phyloP scores from a whole-genome alignment of 2,113 vertebrate species.

The Strix uralensis region DNA sequence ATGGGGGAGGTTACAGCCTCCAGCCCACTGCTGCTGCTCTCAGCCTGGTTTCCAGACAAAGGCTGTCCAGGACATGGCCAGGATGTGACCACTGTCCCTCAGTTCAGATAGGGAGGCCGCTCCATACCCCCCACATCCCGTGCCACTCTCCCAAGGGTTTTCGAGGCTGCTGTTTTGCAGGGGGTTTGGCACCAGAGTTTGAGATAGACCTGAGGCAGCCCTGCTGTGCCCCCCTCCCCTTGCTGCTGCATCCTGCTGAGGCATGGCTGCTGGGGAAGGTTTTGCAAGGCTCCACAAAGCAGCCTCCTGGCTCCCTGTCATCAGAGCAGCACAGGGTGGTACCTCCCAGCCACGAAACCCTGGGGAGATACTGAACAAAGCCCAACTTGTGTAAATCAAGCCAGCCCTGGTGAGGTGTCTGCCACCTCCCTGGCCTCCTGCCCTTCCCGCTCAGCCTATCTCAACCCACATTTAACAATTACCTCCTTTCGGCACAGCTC shows the following conservation, averaged over 20 bases:
- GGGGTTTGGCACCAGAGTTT: background rate
- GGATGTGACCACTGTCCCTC: background rate
- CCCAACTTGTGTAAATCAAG: constrained; percentile 39
- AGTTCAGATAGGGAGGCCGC: background rate
- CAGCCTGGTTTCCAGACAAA: background rate
- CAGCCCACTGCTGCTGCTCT: background rate
- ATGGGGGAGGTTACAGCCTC: background rate
- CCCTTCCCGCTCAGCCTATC: constrained; percentile 50
- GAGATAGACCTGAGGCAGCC: background rate
- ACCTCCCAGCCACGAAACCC: constrained; percentile 18
- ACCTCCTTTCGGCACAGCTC: background rate
- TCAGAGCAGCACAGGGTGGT: background rate
- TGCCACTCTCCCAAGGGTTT: background rate
- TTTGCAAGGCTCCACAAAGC: background rate
- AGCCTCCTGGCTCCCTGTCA: background rate
- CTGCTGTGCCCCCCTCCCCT: rapidly evolving
- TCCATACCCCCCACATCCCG: rapidly evolving
- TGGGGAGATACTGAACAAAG: constrained; percentile 38
- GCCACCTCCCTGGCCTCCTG: constrained; percentile 51
- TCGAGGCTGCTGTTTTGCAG: rapidly evolving
- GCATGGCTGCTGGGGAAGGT: background rate
- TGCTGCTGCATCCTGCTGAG: rapidly evolving
- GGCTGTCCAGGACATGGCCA: background rate
- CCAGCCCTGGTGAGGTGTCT: constrained; percentile 34
- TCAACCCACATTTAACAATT: constrained; percentile 62